These are phyloP conservation scores for Cossypha niveicapilla DNA, from an alignment of 2,797 vertebrate genomes.

Conservation along the genomic window DNA sequence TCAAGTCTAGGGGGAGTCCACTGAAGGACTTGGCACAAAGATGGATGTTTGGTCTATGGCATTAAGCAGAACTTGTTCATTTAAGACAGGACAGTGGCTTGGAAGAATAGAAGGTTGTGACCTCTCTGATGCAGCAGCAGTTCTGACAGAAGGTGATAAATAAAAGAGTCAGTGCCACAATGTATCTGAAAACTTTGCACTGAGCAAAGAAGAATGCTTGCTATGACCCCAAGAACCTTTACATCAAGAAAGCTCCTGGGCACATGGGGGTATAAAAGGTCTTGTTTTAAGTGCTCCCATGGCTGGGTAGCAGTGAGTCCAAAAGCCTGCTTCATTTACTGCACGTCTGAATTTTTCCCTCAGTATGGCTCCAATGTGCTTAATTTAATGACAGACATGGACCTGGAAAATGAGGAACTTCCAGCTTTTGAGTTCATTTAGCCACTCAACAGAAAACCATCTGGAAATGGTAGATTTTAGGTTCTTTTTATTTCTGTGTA, in stretches of 20 bases:
- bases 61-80: conserved; percentile 72
- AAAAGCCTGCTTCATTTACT: not conserved
- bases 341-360: not conserved
- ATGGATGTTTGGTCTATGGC: conserved; percentile 69
- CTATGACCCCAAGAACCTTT: not conserved
- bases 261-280: not conserved
- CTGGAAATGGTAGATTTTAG: not conserved
- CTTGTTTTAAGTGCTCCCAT: not conserved
- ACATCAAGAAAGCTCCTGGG: not conserved
- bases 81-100: conserved; percentile 73
- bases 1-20: conserved; percentile 42
- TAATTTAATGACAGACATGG: not conserved
- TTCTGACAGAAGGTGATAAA: conserved; percentile 80
- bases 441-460: not conserved
- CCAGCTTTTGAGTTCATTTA: conserved; percentile 19
- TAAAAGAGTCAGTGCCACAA: conserved; percentile 64
- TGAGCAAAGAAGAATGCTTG: conserved; percentile 4
- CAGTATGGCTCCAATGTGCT: not conserved
- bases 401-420: not conserved
- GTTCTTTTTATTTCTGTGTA: not conserved
- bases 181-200: not conserved
- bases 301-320: not conserved
- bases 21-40: conserved; percentile 73
- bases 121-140: conserved; percentile 71
- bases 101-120: conserved; percentile 75